Evolutionary conservation across 2,113 vertebrate species (phyloP).

Genomic region (Holacanthus passer): DNA sequence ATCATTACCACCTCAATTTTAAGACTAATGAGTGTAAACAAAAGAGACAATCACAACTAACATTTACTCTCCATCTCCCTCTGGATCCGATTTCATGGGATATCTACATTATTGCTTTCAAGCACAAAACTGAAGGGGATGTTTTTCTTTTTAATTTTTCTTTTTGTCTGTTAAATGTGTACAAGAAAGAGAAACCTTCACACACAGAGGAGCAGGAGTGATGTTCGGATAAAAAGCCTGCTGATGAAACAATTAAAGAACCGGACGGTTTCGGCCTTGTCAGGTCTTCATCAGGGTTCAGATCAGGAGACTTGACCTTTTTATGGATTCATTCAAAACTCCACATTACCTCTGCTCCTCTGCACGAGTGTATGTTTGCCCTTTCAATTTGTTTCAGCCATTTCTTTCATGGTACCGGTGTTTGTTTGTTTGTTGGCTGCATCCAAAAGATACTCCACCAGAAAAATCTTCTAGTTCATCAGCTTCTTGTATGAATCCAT

Average conservation of each 20-base stretch:
- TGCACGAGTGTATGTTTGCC: neutral
- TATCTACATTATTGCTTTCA: neutral
- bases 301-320: constrained; percentile 32
- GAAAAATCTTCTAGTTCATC: too few relatives aligned
- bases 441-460: neutral
- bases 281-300: neutral
- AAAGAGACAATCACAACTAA: neutral
- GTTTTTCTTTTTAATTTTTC: neutral
- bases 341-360: neutral
- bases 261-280: accelerated
- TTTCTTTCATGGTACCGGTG: neutral
- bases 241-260: neutral
- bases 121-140: neutral
- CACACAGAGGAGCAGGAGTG: neutral
- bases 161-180: neutral
- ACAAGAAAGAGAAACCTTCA: neutral
- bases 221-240: neutral
- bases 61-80: neutral
- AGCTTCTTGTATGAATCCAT: neutral
- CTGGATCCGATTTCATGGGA: neutral
- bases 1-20: neutral
- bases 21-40: neutral
- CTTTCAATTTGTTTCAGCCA: neutral
- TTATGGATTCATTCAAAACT: constrained; percentile 22
- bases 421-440: constrained; percentile 3